Base-by-base conservation (phyloP, 2,888 invertebrate genomes). In the Oithona nana region DNA sequence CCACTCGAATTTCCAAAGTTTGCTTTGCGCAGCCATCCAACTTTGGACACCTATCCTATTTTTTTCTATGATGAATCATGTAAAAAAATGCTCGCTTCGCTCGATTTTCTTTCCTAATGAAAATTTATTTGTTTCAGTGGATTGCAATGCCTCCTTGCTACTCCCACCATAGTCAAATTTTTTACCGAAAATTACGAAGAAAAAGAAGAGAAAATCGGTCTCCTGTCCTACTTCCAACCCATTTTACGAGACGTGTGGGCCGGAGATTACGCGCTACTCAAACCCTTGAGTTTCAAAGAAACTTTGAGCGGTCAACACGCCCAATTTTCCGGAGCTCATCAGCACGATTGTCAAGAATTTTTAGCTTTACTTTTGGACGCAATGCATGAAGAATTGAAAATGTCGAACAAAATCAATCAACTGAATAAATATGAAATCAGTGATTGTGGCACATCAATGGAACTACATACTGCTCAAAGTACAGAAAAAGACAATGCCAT, bases 321-420 rank as follows among this genome's bases (percentile, higher is more conserved):
- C 1, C 80, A 81, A 70, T 81, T 81, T 69, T 78, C 78, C 20
- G 39, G 39, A 6, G 66, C 60, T 63, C 71, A 71, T 28, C 70
- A 81, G 79, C 81, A 81, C 68, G 81, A 81, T 69, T 81, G 80
- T 71, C 81, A 81, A 71, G 81, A 81, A 70, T 81, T 81, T 69
- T 73, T 81, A 64, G 80, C 80, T 4, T 72, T 81, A 24, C 69
- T 81, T 30, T 69, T 81, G 66, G 80, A 80, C 68, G 76, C 78
- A 1, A 72, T 81, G 6, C 80, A 81, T 68, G 80, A 81, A 68
- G 79, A 80, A 69, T 74, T 81, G 24, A 67, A 66, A 39, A 31
- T 24, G 48, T 57, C 65, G n/a, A 26, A 63, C 55, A 52, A 28
- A 48, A 13, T 16, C 26, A 16, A 26, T 11, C 54, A 54, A 13